These are phyloP conservation scores for Pterostichus niger DNA, from an alignment of 2,888 invertebrate genomes.

Conservation along the genomic window DNA sequence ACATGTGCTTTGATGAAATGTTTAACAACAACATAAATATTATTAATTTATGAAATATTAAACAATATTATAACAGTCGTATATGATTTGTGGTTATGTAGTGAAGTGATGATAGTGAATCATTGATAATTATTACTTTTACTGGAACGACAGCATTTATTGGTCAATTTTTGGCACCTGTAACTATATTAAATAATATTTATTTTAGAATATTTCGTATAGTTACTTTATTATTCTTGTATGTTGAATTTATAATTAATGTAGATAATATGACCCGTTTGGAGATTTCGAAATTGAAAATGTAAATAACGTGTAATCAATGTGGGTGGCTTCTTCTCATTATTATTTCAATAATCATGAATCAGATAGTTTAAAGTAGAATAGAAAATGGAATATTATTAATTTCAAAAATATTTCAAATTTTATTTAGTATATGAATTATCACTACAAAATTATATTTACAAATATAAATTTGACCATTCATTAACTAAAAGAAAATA, in stretches of 20 bases:
- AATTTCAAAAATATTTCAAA: no score
- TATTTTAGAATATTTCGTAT: neutral
- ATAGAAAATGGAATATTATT: no score
- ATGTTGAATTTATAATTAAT: slow-evolving; percentile 29
- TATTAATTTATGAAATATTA: slow-evolving; percentile 32
- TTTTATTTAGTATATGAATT: neutral
- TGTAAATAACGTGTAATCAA: slow-evolving; percentile 48
- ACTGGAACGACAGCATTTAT: slow-evolving; percentile 43
- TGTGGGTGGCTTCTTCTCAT: slow-evolving; percentile 47
- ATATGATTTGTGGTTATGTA: slow-evolving; percentile 62
- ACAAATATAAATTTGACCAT: neutral
- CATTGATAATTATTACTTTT: slow-evolving; percentile 45
- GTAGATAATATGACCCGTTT: slow-evolving; percentile 43
- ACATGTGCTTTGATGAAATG: slow-evolving; percentile 34
- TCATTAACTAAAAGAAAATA: no score
- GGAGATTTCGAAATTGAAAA: slow-evolving; percentile 54
- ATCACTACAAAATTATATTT: neutral
- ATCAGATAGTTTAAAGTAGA: no score
- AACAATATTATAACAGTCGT: slow-evolving; percentile 36
- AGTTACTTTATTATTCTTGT: neutral
- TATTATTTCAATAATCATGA: neutral
- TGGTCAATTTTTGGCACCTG: slow-evolving; percentile 40
- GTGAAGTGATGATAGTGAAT: slow-evolving; percentile 51
- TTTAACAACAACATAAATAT: slow-evolving; percentile 13
- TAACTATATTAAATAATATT: slow-evolving; percentile 38